These are phyloP conservation scores for Thymelicus acteon DNA, from an alignment of 2,888 invertebrate species.

Conservation along the genomic window DNA sequence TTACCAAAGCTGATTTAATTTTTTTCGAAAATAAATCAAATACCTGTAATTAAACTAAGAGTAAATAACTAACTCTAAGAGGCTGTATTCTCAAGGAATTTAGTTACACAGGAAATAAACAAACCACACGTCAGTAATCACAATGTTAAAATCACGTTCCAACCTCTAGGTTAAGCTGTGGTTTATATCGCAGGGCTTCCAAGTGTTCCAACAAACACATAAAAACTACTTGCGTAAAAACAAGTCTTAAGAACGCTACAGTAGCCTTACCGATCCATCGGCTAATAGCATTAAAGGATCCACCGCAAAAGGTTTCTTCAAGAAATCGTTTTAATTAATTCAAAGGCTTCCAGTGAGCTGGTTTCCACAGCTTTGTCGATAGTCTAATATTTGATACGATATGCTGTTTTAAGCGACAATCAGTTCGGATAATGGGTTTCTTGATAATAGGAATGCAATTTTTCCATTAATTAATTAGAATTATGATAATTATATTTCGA, in stretches of 20 bases:
- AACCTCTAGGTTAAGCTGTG: constrained; percentile 17
- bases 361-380: constrained; percentile 30
- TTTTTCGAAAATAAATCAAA: too few species aligned
- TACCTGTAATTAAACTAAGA: background rate
- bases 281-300: constrained; percentile 53
- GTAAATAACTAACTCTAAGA: background rate
- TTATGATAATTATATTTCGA: constrained; percentile 5
- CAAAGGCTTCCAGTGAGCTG: constrained; percentile 28
- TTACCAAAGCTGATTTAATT: too few species aligned
- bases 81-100: background rate
- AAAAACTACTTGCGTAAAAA: constrained; percentile 14
- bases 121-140: constrained; percentile 13
- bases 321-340: constrained; percentile 35
- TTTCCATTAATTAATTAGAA: constrained; percentile 6
- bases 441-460: constrained; percentile 24
- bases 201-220: constrained; percentile 15
- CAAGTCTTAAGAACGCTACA: constrained; percentile 36
- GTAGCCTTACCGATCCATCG: constrained; percentile 39
- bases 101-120: constrained; percentile 17
- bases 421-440: constrained; percentile 24
- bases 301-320: constrained; percentile 61
- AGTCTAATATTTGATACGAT: constrained; percentile 23
- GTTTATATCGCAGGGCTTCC: constrained; percentile 21
- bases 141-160: constrained; percentile 13
- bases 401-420: constrained; percentile 30